phyloP scores from a whole-genome alignment of 2,113 vertebrate species.

The Catharus minimus region DNA sequence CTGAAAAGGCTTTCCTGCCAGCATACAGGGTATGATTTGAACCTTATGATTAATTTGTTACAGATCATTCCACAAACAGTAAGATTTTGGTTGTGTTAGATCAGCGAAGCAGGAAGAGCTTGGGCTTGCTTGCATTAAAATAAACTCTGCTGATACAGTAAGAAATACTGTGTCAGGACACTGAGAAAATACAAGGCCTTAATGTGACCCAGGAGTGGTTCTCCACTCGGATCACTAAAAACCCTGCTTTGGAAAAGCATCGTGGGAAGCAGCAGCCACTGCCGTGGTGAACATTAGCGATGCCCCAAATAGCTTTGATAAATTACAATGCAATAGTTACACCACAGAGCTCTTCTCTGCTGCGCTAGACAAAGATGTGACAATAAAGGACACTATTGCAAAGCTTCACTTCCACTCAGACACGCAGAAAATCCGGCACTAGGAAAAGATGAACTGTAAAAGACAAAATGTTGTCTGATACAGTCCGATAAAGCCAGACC shows the following conservation, averaged over 20 bases:
- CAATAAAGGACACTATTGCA: conserved; percentile 45
- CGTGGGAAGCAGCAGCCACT: conserved; percentile 4
- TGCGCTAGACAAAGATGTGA: conserved; percentile 50
- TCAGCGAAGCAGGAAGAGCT: conserved; percentile 44
- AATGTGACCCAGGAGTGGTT: conserved; percentile 1
- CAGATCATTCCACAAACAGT: conserved; percentile 22
- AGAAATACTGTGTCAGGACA: conserved; percentile 27
- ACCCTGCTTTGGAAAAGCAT: conserved; percentile 32
- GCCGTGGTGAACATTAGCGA: background rate
- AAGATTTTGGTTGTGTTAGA: conserved; percentile 35
- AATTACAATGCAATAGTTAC: conserved; percentile 47
- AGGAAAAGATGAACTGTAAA: conserved; percentile 58
- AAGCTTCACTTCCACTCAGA: conserved; percentile 55
- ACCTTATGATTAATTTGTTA: conserved; percentile 17
- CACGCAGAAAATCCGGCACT: conserved; percentile 53
- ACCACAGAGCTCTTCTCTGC: conserved; percentile 50
- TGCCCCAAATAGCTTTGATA: conserved; percentile 48
- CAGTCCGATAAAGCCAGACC: conserved; percentile 64
- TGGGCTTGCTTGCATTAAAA: conserved; percentile 21
- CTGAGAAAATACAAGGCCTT: conserved; percentile 14
- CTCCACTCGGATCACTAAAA: background rate
- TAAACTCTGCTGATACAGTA: conserved; percentile 24
- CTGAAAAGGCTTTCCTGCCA: conserved; percentile 28
- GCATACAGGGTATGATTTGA: background rate
- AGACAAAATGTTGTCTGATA: conserved; percentile 41